phyloP scores from a whole-genome alignment of 2,113 vertebrate genomes.

The Lasiurus borealis region DNA sequence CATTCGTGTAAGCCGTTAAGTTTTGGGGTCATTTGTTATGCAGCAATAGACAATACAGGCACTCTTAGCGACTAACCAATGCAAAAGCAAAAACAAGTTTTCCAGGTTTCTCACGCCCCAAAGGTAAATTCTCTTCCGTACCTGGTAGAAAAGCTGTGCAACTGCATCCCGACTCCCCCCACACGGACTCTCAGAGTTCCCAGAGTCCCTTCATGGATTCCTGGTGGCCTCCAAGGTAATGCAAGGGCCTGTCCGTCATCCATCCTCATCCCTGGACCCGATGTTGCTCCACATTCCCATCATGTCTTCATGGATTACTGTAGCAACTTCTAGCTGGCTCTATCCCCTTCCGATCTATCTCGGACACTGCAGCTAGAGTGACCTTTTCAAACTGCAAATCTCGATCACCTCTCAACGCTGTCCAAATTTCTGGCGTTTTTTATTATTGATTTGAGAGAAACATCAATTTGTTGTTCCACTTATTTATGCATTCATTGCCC shows the following conservation, averaged over 20 bases:
- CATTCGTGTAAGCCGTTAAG: neutral
- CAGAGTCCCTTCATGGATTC: neutral
- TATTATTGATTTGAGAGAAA: too few species aligned
- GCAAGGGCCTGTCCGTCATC: neutral
- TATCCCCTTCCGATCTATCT: neutral
- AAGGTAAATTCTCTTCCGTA: neutral
- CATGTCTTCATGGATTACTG: neutral
- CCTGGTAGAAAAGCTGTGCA: neutral
- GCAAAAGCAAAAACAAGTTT: neutral
- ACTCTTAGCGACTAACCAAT: neutral
- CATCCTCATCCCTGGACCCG: neutral
- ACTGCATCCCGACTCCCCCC: neutral
- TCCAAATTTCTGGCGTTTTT: neutral
- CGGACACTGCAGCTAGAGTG: neutral
- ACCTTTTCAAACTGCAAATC: neutral
- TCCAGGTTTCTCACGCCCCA: neutral
- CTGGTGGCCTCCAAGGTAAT: neutral
- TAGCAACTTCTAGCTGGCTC: neutral
- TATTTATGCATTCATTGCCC: too few species aligned
- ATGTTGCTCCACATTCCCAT: neutral
- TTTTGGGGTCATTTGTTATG: neutral
- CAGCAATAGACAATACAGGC: neutral
- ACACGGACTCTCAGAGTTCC: neutral
- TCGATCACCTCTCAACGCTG: neutral
- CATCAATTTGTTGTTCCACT: too few species aligned